These are phyloP conservation scores for Lamellibrachia satsuma DNA, from an alignment of 2,888 invertebrate genomes.

Conservation along the genomic window DNA sequence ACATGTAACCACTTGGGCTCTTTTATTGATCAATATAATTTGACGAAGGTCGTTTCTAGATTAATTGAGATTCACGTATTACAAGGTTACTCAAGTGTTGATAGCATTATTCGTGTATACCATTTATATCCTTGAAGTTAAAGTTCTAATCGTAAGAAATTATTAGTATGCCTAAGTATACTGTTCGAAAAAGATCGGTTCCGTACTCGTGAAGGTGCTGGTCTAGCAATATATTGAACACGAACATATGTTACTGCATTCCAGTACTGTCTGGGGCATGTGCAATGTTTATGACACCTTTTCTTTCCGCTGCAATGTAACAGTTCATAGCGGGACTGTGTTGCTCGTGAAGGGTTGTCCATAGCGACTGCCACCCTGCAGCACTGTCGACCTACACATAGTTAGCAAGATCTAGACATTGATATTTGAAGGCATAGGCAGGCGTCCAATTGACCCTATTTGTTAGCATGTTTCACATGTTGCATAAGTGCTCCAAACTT, in stretches of 20 bases:
- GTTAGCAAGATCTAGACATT: not conserved
- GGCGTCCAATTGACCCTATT: not conserved
- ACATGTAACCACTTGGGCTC: not conserved
- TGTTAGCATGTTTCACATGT: not conserved
- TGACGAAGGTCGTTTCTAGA: not conserved
- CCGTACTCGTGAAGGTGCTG: no score
- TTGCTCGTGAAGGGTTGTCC: not conserved
- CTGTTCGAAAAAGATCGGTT: not conserved
- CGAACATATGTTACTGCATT: not conserved
- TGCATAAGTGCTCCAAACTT: not conserved
- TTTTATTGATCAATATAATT: not conserved
- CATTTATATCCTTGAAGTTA: not conserved
- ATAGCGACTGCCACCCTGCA: not conserved
- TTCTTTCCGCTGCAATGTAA: not conserved
- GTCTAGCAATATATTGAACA: not conserved
- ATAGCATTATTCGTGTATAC: not conserved
- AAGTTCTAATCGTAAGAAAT: not conserved
- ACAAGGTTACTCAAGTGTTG: not conserved
- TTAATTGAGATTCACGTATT: not conserved
- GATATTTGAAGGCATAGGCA: not conserved
- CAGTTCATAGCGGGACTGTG: not conserved
- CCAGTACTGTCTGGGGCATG: not conserved
- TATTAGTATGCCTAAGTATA: not conserved
- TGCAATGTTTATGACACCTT: not conserved
- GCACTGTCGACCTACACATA: not conserved